Percentiles rank a stretch among this genome's conserved stretches.
These are phyloP conservation scores for Didymodactylos carnosus DNA, from an alignment of 2,888 invertebrate species.

Conservation along the genomic window DNA sequence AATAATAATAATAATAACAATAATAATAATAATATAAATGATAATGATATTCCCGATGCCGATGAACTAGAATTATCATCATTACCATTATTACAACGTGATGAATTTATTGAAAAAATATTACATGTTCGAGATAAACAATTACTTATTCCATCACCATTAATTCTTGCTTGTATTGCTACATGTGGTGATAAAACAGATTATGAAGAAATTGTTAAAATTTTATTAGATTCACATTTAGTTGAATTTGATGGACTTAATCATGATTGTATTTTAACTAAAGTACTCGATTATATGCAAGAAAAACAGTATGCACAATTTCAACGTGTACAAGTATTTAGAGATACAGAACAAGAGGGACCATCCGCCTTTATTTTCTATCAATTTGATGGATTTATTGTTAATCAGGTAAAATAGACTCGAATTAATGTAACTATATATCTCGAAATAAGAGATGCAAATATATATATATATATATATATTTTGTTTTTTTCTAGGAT, in stretches of 20 bases:
- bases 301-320: background rate
- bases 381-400: background rate
- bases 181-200: background rate
- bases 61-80: background rate
- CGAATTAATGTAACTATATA: no score
- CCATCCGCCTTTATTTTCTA: background rate
- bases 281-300: background rate
- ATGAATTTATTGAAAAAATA: background rate
- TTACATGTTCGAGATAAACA: background rate
- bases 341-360: background rate
- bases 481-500: no score
- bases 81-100: background rate
- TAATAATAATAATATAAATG: background rate
- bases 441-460: no score
- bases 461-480: no score
- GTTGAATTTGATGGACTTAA: background rate
- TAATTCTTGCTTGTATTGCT: background rate
- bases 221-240: background rate
- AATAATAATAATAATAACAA: background rate
- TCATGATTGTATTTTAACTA: background rate
- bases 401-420: no score
- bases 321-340: background rate
- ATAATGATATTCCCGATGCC: background rate
- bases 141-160: background rate
- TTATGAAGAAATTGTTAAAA: background rate